These are phyloP conservation scores for Cairina moschata DNA, from an alignment of 2,113 vertebrate genomes.

Conservation along the genomic window DNA sequence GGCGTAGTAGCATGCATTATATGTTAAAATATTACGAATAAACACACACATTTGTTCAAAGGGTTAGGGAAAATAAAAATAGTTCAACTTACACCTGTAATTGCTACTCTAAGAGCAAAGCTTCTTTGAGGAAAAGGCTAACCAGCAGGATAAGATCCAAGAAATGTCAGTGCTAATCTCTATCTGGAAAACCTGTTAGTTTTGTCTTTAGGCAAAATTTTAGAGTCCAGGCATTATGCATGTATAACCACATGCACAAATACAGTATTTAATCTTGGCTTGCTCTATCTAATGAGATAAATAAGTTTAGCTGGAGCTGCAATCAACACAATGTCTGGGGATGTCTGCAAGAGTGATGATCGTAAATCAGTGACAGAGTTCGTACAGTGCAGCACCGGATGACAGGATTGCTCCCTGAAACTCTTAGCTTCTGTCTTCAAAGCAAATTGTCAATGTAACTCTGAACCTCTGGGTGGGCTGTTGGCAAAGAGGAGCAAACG, in stretches of 20 bases:
- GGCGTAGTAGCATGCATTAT: neutral
- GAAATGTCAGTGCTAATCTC: neutral
- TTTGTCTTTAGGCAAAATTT: neutral
- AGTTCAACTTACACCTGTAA: neutral
- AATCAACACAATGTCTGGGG: neutral
- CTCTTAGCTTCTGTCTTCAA: neutral
- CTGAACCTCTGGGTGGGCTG: neutral
- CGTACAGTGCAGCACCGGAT: neutral
- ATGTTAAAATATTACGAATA: neutral
- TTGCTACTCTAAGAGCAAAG: neutral
- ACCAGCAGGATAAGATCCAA: neutral
- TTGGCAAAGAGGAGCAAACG: neutral
- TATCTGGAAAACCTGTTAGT: neutral
- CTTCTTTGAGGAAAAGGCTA: neutral
- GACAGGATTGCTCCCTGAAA: neutral
- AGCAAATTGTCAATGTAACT: neutral
- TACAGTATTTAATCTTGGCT: neutral
- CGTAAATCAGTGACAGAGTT: fast-evolving
- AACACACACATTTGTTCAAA: neutral
- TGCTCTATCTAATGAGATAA: neutral
- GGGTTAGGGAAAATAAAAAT: neutral
- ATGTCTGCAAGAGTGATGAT: neutral
- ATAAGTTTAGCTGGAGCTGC: neutral
- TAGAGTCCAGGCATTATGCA: neutral
- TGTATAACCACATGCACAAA: neutral